phyloP scores from a whole-genome alignment of 2,888 invertebrate genomes.

The Poecilus cupreus region DNA sequence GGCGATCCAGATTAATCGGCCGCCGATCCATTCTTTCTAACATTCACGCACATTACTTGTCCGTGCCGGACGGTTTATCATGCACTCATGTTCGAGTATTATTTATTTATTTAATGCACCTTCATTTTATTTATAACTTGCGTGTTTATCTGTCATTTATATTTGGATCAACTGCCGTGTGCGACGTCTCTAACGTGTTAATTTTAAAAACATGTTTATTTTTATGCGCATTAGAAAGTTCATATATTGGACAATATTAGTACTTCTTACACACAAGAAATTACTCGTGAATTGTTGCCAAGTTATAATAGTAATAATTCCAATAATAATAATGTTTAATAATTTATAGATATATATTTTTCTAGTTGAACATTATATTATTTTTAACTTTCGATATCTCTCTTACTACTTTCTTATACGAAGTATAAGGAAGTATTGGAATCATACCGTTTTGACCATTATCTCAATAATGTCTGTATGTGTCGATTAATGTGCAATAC shows the following conservation, averaged over 20 bases:
- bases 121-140: constrained; percentile 43
- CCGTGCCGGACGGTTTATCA: not conserved
- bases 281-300: no score
- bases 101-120: constrained; percentile 45
- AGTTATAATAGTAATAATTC: no score
- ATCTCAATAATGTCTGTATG: no score
- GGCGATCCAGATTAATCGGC: constrained; percentile 37
- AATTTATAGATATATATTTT: no score
- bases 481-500: no score
- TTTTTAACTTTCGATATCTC: no score
- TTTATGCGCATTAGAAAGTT: constrained; percentile 32
- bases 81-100: not conserved
- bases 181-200: constrained; percentile 22
- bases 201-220: constrained; percentile 21
- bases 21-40: constrained; percentile 1
- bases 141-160: constrained; percentile 45
- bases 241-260: not conserved
- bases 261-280: not conserved
- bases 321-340: no score
- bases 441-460: no score
- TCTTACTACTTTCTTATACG: no score
- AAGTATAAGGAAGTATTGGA: no score
- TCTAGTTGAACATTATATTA: no score
- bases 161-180: constrained; percentile 29
- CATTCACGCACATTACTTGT: constrained; percentile 7